Conservation (phyloP, 2,888 invertebrate genomes). For the Balanococcus diminutus region DNA sequence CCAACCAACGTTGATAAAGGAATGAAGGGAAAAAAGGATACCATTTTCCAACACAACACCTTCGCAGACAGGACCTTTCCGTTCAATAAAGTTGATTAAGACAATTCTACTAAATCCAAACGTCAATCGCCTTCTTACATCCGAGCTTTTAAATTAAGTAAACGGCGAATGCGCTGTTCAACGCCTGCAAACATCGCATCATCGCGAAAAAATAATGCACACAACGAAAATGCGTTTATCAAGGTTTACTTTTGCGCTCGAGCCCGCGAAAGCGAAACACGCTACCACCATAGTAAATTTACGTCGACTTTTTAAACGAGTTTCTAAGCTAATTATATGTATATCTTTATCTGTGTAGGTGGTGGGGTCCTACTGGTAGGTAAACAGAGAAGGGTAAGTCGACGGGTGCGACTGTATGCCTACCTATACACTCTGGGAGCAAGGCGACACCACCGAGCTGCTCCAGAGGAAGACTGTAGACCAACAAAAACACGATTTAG, state of each 20-base stretch:
- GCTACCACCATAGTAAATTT: not conserved
- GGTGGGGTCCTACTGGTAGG: no score
- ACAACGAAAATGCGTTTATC: not conserved
- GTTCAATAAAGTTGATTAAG: slow-evolving; percentile 16
- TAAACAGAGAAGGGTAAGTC: no score
- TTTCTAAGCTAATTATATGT: not conserved
- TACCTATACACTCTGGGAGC: no score
- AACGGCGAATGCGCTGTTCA: not conserved
- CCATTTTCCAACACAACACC: not conserved
- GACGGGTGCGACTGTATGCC: no score
- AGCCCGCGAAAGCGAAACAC: not conserved
- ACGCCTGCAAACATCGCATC: not conserved
- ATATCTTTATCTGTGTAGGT: no score
- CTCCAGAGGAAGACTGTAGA: no score
- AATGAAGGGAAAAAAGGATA: not conserved
- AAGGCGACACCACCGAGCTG: no score
- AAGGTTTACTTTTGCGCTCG: not conserved
- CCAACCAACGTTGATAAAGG: not conserved
- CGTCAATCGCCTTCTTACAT: not conserved
- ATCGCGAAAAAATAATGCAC: slow-evolving; percentile 2
- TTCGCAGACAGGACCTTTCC: not conserved
- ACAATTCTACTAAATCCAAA: not conserved
- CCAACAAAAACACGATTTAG: no score
- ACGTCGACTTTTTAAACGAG: not conserved
- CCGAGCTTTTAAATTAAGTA: slow-evolving; percentile 20